phyloP scores from a whole-genome alignment of 2,888 invertebrate species.

The Atethmia centrago region DNA sequence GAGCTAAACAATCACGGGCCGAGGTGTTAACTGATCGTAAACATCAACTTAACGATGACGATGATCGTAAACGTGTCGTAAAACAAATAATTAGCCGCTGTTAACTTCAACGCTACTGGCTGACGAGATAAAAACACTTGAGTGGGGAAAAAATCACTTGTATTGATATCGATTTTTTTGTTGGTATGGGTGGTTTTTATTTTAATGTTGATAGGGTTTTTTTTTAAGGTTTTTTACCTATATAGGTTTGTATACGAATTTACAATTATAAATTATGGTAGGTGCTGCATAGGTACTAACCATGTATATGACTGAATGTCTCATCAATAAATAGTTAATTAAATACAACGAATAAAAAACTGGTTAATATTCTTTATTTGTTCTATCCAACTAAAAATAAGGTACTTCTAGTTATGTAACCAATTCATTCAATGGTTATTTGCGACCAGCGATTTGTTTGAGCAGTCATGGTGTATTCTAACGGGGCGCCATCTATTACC shows the following conservation, averaged over 20 bases:
- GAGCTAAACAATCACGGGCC: conserved; percentile 80
- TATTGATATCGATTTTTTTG: conserved; percentile 37
- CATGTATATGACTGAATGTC: neutral
- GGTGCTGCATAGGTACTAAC: neutral
- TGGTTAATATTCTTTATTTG: neutral
- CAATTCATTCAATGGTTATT: neutral
- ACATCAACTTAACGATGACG: conserved; percentile 87
- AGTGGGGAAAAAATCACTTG: conserved; percentile 54
- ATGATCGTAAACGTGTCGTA: conserved; percentile 88
- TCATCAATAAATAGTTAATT: neutral
- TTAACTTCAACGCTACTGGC: conserved; percentile 71
- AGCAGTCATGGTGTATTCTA: neutral
- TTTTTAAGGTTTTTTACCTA: neutral
- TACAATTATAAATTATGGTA: neutral
- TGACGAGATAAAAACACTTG: conserved; percentile 67
- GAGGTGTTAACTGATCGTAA: conserved; percentile 88
- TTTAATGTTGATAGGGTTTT: conserved; percentile 3
- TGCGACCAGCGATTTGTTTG: neutral
- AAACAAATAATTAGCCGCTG: conserved; percentile 87
- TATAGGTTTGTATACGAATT: neutral
- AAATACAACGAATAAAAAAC: neutral
- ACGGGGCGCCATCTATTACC: conserved; percentile 77
- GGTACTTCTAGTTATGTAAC: neutral
- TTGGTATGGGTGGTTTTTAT: conserved; percentile 10
- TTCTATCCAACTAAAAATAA: neutral